Evolutionary conservation across 2,888 invertebrate genomes (phyloP), one percentile per base, ranked within the genome.

Genomic region (Clanis bilineata): DNA sequence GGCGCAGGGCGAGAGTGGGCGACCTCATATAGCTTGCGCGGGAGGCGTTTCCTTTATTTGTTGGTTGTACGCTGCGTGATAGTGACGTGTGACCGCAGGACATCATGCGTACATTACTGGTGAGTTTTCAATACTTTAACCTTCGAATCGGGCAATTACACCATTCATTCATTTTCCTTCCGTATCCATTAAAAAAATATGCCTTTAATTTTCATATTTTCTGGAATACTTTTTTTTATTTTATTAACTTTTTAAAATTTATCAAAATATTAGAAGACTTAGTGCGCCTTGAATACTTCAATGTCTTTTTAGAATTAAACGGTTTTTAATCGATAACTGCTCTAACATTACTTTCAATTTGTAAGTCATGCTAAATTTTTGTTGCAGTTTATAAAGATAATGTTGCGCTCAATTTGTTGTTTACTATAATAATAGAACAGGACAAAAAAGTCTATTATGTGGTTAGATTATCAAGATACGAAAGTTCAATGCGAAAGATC

Each of bases 31-130:
- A 92, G 88, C 85, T 75, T 71, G 90, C 82, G 90, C 88, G 81
- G 85, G 87, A 83, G 85, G 79, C 72, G 78, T 79, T 83, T 86
- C 88, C 88, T 91, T 91, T 92, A 92, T 92, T 92, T 92, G 91
- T 87, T 86, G 77, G 81, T 90, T 74, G 90, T 86, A 76, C 85
- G 84, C 79, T 76, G 80, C 82, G 87, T 86, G 86, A 76, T 79
- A 79, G 90, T 89, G 91, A 85, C 90, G 91, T 90, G 81, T 70
- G 70, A 77, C 80, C 67, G 71, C 78, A 79, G 85, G 82, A 84
- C 88, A 88, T 80, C 88, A 92, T 91, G 91, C 86, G 86, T 79
- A 82, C 83, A 68, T 78, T 90, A 80, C 77, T 91, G 90, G 91
- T 92, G 73, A 91, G 91, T 90, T 66, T 51, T 66, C 63, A 68